A percentile compares a stretch with the other conserved stretches of the same genome.
Evolutionary conservation across 2,113 vertebrate genomes (phyloP).

Genomic region (Seriola rivoliana): DNA sequence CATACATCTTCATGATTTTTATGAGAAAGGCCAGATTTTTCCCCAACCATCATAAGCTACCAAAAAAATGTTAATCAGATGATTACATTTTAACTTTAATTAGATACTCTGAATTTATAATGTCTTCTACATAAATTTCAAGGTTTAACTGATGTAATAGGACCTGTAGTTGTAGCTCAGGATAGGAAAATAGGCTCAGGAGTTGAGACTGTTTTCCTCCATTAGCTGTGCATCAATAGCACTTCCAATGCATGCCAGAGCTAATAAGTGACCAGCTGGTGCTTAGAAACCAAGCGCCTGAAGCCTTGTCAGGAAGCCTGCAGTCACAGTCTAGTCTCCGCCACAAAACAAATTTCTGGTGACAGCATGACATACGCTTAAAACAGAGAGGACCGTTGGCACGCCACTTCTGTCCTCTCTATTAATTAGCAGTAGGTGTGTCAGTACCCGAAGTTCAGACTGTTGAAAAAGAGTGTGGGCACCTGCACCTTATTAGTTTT

Average conservation of each 20-base stretch:
- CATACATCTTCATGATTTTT: background rate
- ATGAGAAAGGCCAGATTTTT: background rate
- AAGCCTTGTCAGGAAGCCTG: conserved; percentile 62
- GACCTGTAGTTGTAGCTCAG: conserved; percentile 8
- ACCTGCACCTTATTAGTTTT: conserved; percentile 35
- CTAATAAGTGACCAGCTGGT: conserved; percentile 75
- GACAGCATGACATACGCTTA: conserved; percentile 67
- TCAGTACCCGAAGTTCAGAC: conserved; percentile 17
- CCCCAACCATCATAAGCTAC: too few relatives aligned
- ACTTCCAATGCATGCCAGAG: conserved; percentile 63
- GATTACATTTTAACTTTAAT: conserved; percentile 5
- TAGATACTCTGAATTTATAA: background rate
- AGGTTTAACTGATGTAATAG: conserved; percentile 1
- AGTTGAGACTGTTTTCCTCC: conserved; percentile 57
- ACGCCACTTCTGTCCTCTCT: conserved; percentile 42
- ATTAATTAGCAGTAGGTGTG: conserved; percentile 61
- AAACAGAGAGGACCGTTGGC: conserved; percentile 40
- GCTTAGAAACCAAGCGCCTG: conserved; percentile 48
- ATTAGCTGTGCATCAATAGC: conserved; percentile 68
- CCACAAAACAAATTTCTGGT: conserved; percentile 60
- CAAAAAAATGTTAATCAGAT: conserved; percentile 4
- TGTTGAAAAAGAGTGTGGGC: conserved; percentile 45
- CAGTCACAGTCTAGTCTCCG: conserved; percentile 37
- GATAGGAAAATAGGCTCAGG: conserved; percentile 24
- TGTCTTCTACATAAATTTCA: conserved; percentile 13